Percentiles rank a stretch among this genome's conserved stretches.
Evolutionary conservation across 1,140 invertebrate species (phyloP).

Genomic region (Zaprionus africanus): DNA sequence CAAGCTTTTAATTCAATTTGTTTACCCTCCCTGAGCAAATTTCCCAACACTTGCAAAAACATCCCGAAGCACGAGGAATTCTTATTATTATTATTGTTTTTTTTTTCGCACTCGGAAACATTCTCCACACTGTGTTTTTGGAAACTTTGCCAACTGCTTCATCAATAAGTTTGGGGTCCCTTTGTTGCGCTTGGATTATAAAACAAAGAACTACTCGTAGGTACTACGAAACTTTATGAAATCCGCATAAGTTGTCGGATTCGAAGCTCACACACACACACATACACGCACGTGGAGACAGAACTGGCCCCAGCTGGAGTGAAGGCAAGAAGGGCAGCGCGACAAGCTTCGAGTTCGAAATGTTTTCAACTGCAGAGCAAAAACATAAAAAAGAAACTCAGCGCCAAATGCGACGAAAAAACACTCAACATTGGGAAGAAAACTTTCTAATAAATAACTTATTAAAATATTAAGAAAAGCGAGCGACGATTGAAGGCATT

Average conservation of each 20-base stretch:
- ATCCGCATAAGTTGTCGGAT: conserved; percentile 2
- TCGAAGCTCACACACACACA: not conserved
- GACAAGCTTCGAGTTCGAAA: not conserved
- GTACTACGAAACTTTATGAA: not conserved
- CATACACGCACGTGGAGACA: not conserved
- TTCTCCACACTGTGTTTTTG: not conserved
- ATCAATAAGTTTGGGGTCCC: not conserved
- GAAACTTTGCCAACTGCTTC: not conserved
- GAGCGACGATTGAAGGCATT: conserved; percentile 6
- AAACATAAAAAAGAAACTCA: not conserved
- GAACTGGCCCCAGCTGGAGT: not conserved
- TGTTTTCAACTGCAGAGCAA: not conserved
- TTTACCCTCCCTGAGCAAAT: not conserved
- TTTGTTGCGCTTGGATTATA: conserved; percentile 1
- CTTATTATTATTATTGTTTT: not conserved
- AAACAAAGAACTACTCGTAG: conserved; percentile 1
- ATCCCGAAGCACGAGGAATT: not conserved
- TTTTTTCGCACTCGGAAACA: not conserved
- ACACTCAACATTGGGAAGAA: not conserved
- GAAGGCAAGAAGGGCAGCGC: not conserved
- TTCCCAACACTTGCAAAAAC: conserved; percentile 1
- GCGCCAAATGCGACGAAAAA: not conserved
- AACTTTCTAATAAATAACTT: conserved; percentile 3
- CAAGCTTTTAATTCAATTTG: not conserved
- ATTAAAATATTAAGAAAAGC: conserved; percentile 6